Evolutionary conservation across 35 echinoderm and acorn worm genomes (phyloP), one percentile per base, ranked within the genome.

Genomic region (Holothuria glaberrima): DNA sequence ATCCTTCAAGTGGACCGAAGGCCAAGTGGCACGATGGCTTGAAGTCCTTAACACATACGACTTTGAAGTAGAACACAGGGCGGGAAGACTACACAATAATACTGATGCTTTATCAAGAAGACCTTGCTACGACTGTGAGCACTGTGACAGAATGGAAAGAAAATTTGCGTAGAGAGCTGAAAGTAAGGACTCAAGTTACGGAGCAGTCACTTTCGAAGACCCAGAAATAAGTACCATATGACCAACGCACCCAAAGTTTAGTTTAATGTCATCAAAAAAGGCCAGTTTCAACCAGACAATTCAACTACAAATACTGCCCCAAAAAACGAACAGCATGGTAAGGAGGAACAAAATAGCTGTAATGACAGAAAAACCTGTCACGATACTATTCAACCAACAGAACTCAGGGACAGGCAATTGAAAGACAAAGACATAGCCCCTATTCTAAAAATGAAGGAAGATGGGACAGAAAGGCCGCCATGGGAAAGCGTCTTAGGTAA

Each of bases 21-120:
- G 92, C 2, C 86, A 93, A 52, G 27, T 93, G 2, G 80, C 65
- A n/a, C 48, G 88, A 20, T 93, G 92, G 92, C 65, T 93, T 9
- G 82, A 92, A 66, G n/a, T n/a, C n/a, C n/a, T n/a, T n/a, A n/a
- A n/a, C n/a, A n/a, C n/a, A n/a, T n/a, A n/a, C n/a, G n/a, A 75
- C 71, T 75, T 44, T 0, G 71, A 3, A 75, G n/a, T 75, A 14
- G 13, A 75, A 48, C 71, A 75, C 35, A 1, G 32, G 6, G 68
- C 68, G 34, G 71, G 32, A 41, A 13, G 71, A 30, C 33, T 72
- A 31, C n/a, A n/a, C n/a, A n/a, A n/a, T n/a, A n/a, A n/a, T n/a
- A n/a, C n/a, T n/a, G n/a, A n/a, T n/a, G n/a, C n/a, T n/a, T n/a
- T n/a, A n/a, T n/a, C n/a, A n/a, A n/a, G n/a, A n/a, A n/a, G n/a